A percentile compares a stretch with the other conserved stretches of the same genome.
These are phyloP conservation scores for Muraenolepis orangiensis DNA, from an alignment of 2,797 vertebrate species.

Conservation along the genomic window DNA sequence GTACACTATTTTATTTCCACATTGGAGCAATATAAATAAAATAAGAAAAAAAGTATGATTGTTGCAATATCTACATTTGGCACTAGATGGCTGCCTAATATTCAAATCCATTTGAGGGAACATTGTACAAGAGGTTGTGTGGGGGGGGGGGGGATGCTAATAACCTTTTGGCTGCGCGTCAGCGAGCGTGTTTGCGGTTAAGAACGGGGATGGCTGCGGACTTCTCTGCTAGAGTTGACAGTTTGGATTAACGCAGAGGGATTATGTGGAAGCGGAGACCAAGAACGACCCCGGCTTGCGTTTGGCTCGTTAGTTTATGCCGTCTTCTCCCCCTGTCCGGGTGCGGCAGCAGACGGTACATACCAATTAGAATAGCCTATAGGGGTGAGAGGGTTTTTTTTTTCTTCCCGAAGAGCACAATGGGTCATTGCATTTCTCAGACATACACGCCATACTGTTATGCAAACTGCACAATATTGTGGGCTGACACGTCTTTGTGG, in stretches of 20 bases:
- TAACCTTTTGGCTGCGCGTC: slow-evolving; percentile 41
- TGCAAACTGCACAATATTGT: slow-evolving; percentile 55
- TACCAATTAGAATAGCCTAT: slow-evolving; percentile 51
- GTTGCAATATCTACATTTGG: slow-evolving; percentile 80
- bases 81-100: slow-evolving; percentile 84
- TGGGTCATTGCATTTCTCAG: slow-evolving; percentile 57
- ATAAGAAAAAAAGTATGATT: slow-evolving; percentile 64
- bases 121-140: slow-evolving; percentile 46
- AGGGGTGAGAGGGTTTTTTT: slow-evolving; percentile 49
- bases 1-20: slow-evolving; percentile 48
- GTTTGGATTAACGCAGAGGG: slow-evolving; percentile 45
- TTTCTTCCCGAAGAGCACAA: slow-evolving; percentile 81
- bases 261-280: slow-evolving; percentile 27
- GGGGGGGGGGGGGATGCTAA: slow-evolving; percentile 42
- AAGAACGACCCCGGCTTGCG: slow-evolving; percentile 35
- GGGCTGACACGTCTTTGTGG: slow-evolving; percentile 41
- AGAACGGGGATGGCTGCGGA: neutral
- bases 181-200: neutral
- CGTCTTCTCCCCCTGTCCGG: slow-evolving; percentile 43
- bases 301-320: slow-evolving; percentile 43
- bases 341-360: slow-evolving; percentile 43
- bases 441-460: slow-evolving; percentile 32
- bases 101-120: slow-evolving; percentile 63
- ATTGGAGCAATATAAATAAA: slow-evolving; percentile 62
- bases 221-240: slow-evolving; percentile 24